Evolutionary conservation across 2,888 invertebrate genomes (phyloP), one percentile per base, ranked within the genome.

Genomic region (Stenichneumon culpator): DNA sequence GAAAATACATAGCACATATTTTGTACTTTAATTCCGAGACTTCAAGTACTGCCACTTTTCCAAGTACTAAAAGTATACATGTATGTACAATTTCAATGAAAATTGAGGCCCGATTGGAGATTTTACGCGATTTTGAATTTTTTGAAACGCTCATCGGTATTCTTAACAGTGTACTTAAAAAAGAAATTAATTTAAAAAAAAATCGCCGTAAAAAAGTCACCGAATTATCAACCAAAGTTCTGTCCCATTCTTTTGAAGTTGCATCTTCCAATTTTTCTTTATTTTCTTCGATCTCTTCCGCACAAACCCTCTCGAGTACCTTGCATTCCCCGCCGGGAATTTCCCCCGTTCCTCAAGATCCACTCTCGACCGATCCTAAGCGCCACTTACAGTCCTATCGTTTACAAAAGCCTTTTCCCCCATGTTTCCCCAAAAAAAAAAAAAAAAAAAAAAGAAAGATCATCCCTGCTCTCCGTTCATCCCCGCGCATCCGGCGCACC

Each of bases 361-460:
- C 22, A 28, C 73, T 73, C 44, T 14, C 16, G 60, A 83, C n/a
- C 50, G 52, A 54, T 65, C 54, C 57, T 75, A 72, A 83, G 79
- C 75, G 79, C 60, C 67, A 75, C 79, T 79, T 65, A 70, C 63
- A 80, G 60, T 1, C 82, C 86, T 87, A 87, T 88, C 88, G 86
- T 78, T 88, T 86, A 82, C 86, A 78, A 67, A 78, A 79, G 82
- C 80, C 83, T n/a, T n/a, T n/a, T 67, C 79, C 63, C 73, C 79
- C 67, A n/a, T n/a, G n/a, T n/a, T n/a, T n/a, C 70, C 11, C 36
- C 44, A 3, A 1, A 1, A 1, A 25, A 25, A 25, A n/a, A 1
- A 1, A 1, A 25, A 25, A 25, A n/a, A 32, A 47, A 25, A 68
- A 74, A 74, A 36, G 36, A 57, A 79, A 74, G 68, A 77, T 72